These are phyloP conservation scores for Pammene aurita DNA, from an alignment of 2,888 invertebrate genomes.

Conservation along the genomic window DNA sequence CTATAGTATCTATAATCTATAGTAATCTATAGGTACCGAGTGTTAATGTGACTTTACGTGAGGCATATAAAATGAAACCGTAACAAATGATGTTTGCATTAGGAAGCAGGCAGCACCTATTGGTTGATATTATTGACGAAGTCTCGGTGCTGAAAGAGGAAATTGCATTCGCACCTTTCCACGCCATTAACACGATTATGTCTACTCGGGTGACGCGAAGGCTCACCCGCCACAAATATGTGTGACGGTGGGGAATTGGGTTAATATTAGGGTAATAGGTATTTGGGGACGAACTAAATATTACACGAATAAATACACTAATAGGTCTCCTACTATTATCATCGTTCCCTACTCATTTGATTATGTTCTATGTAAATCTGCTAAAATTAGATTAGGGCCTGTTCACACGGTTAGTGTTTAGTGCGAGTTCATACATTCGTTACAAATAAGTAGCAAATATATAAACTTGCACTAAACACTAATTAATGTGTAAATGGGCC, in stretches of 20 bases:
- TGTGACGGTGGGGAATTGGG: slow-evolving; percentile 7
- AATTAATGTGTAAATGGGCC: no score
- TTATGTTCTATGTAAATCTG: no score
- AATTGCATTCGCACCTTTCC: slow-evolving; percentile 41
- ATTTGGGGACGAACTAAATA: no score
- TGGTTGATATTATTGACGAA: slow-evolving; percentile 36
- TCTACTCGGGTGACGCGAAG: slow-evolving; percentile 29
- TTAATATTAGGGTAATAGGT: slow-evolving; percentile 13
- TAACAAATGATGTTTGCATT: slow-evolving; percentile 18
- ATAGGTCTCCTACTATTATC: no score
- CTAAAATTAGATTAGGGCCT: no score
- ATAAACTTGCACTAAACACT: no score
- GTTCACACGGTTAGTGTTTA: no score
- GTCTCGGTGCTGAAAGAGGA: slow-evolving; percentile 33
- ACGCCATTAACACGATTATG: slow-evolving; percentile 40
- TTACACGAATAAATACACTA: neutral
- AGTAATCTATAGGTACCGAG: neutral
- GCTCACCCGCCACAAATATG: slow-evolving; percentile 20
- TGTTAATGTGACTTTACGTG: neutral
- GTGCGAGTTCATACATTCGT: no score
- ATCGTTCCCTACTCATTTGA: no score
- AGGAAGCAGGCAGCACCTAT: slow-evolving; percentile 25
- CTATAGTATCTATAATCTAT: no score
- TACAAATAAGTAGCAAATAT: no score
- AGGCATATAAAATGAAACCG: neutral